Base-by-base conservation (phyloP, 1,140 invertebrate species). In the Bombus balteatus region DNA sequence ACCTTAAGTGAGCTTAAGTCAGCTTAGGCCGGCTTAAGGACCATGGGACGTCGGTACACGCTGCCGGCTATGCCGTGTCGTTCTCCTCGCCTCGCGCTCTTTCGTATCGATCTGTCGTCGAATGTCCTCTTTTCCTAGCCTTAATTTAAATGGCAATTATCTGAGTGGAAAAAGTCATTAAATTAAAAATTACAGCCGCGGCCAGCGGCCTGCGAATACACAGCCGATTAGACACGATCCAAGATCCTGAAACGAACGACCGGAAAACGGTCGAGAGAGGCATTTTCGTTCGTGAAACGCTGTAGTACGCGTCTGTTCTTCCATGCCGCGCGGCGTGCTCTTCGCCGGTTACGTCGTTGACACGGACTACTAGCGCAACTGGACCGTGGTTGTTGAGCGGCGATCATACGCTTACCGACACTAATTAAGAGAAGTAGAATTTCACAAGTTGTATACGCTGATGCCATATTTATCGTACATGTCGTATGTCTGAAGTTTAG, bases 101-200 rank as follows among this genome's bases (percentile, higher is more conserved):
- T 15, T 53, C 53, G 75, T 88, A 90, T 90, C 73, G 88, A 90
- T 90, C 83, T 80, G 75, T 34, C 66, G 81, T 81, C 85, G 85
- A 87, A 86, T 37, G 53, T 71, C 43, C 65, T 65, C 82, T 28
- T 70, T 13, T 18, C 37, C 47, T 39, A 47, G 57, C 53, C 80
- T 85, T 89, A 86, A 88, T 90, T 90, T 90, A 90, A 90, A 90
- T 90, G 86, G 86, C 89, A 90, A 90, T 90, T 90, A 90, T 86
- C 83, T 65, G 80, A 90, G 83, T 90, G 86, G 83, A 81, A 86
- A 90, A 90, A 83, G 80, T 90, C 88, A 71, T 86, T 84, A 70
- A 84, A 89, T 90, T 85, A 86, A 87, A 90, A 90, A 82, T 90
- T 90, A 90, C 57, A 59, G 73, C 22, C 43, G 12, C 68, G 37